Evolutionary conservation across 2,888 invertebrate species (phyloP).

Genomic region (Agrilus mali): DNA sequence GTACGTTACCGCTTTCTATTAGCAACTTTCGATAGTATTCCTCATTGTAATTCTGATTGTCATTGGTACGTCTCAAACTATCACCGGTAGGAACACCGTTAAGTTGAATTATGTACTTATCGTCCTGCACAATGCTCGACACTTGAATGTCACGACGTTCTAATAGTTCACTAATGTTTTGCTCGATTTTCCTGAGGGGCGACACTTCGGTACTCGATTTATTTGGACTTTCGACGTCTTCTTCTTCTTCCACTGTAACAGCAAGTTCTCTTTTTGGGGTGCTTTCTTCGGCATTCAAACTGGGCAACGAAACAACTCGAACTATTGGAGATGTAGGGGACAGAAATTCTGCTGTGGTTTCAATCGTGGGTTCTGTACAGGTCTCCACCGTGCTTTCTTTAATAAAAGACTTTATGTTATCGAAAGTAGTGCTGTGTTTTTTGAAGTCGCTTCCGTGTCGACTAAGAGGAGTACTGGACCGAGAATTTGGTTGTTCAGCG

Average conservation of each 20-base stretch:
- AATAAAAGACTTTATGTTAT: constrained; percentile 61
- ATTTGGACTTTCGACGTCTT: constrained; percentile 51
- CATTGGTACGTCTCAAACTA: constrained; percentile 49
- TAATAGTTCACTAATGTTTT: constrained; percentile 57
- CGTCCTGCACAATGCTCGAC: constrained; percentile 21
- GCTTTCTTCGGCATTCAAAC: constrained; percentile 44
- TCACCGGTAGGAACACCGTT: constrained; percentile 37
- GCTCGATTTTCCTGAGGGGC: constrained; percentile 57
- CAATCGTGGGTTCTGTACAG: constrained; percentile 40
- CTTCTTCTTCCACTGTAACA: constrained; percentile 61
- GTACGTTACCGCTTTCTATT: constrained; percentile 36
- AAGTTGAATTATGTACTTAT: constrained; percentile 26
- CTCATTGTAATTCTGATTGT: constrained; percentile 41
- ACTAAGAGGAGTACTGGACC: constrained; percentile 39
- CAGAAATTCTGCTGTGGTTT: constrained; percentile 49
- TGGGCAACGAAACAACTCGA: constrained; percentile 55
- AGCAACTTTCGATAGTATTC: constrained; percentile 30
- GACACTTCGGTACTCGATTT: constrained; percentile 50
- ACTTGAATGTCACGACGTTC: constrained; percentile 33
- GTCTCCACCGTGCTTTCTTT: constrained; percentile 55
- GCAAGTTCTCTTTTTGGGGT: constrained; percentile 52
- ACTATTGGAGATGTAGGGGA: constrained; percentile 52
- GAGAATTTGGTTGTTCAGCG: constrained; percentile 26
- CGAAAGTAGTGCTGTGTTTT: constrained; percentile 64
- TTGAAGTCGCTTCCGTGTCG: constrained; percentile 45